Conservation (phyloP, 2,113 vertebrate genomes). For the Heterotilapia buettikoferi region DNA sequence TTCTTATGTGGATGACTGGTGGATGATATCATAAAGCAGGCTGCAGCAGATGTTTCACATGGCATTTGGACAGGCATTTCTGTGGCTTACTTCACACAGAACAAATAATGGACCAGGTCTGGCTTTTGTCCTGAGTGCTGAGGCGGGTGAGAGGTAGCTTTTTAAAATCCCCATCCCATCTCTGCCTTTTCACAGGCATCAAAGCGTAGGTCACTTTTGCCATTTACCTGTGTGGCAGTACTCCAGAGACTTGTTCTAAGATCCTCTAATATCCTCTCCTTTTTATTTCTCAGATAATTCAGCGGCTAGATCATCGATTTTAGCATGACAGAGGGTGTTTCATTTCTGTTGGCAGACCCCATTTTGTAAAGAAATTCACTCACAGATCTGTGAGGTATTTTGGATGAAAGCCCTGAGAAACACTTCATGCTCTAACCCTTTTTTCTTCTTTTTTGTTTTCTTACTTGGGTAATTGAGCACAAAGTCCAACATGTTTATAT, state of each 20-base stretch:
- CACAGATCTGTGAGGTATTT: neutral
- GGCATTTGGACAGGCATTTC: conserved; percentile 31
- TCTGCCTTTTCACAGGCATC: neutral
- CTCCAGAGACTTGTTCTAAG: neutral
- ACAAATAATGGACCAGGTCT: conserved; percentile 37
- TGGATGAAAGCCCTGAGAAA: conserved; percentile 1
- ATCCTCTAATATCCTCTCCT: neutral
- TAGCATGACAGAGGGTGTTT: neutral
- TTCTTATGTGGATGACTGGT: neutral
- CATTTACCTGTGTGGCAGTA: neutral
- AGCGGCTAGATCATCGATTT: neutral
- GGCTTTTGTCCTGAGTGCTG: conserved; percentile 13
- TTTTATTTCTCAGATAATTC: neutral
- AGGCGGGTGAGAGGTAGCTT: neutral
- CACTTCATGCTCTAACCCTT: neutral
- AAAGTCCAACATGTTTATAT: neutral
- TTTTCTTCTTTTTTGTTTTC: neutral
- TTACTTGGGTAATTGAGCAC: neutral
- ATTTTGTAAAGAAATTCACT: neutral
- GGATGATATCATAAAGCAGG: conserved; percentile 30
- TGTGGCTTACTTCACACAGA: conserved; percentile 36
- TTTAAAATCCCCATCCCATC: neutral
- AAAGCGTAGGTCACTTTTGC: neutral
- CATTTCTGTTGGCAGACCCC: neutral
- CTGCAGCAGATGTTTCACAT: conserved; percentile 36